Base-by-base conservation (phyloP, 64 coral and sea anemone genomes). In the Trachythela sp. region DNA sequence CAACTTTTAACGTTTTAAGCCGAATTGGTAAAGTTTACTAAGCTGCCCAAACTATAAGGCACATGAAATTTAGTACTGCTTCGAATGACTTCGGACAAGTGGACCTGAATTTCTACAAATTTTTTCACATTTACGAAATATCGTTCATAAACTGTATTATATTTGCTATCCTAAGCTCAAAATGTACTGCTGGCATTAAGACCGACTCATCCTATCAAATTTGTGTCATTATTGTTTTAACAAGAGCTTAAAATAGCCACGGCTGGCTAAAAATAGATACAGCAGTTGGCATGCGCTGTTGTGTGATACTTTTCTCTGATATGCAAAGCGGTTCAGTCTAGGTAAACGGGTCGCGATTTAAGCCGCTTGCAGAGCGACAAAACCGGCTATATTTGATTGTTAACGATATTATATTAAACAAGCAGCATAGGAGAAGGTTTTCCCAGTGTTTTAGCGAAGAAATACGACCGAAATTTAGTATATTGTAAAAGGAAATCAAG, bases 201-300 rank as follows among this genome's bases (percentile, higher is more conserved):
- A 22, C 54, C 24, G 54, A 59, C 56, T 64, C 33, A 35, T 35
- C 32, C 75, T 80, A 37, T 80, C 75, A 80, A 35, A 34, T 35
- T 80, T 39, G 59, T 68, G 75, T 80, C 75, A 80, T 80, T 80
- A 35, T 35, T 80, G 75, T 80, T 80, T 80, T 30, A 80, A 80
- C 27, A 80, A 35, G 33, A 80, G 75, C 75, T 39, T 37, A 80
- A 80, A 80, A 80, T 80, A 80, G 75, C 59, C 26, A 39, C 20
- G 7, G 56, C 26, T 15, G 6, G 31, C 75, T 80, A 80, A 80
- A 80, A 80, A 80, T 80, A 80, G 75, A 17, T 4, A 20, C 13
- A 34, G 33, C 27, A 30, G 33, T 80, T 80, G 26, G 75, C 75
- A 8, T 80, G 75, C 6, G 33, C 33, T 80, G 26, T 30, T 35